Evolutionary conservation across 2,113 vertebrate genomes (phyloP).

Genomic region (Pluvialis apricaria): DNA sequence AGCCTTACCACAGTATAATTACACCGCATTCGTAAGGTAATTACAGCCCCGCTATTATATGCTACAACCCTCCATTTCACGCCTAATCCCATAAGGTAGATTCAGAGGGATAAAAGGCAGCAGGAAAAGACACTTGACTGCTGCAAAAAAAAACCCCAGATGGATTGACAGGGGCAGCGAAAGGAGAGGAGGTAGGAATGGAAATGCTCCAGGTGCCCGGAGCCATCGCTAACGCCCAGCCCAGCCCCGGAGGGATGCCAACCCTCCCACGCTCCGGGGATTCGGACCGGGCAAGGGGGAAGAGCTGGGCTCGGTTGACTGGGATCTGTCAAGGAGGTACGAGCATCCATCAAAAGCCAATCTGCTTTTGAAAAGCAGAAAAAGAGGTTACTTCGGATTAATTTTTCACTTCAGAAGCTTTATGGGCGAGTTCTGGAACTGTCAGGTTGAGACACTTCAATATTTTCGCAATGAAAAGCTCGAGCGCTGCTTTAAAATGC

Average conservation of each 20-base stretch:
- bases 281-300: fast-evolving
- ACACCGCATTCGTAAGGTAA: neutral
- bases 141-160: neutral
- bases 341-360: conserved; percentile 38
- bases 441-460: neutral
- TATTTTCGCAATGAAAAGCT: neutral
- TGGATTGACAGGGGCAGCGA: neutral
- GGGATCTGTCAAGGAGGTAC: neutral
- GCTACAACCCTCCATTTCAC: neutral
- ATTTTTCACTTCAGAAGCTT: conserved; percentile 47
- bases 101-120: neutral
- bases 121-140: neutral
- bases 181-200: neutral
- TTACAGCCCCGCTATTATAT: conserved; percentile 24
- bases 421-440: neutral
- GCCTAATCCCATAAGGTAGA: neutral
- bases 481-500: neutral
- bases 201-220: neutral
- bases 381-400: conserved; percentile 21
- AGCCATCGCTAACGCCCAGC: neutral
- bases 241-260: neutral
- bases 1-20: conserved; percentile 3
- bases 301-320: neutral
- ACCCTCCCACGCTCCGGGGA: too few relatives aligned
- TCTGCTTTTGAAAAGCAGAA: conserved; percentile 6